A percentile compares a stretch with the other conserved stretches of the same genome.
These are phyloP conservation scores for Pao palembangensis DNA, from an alignment of 2,113 vertebrate genomes.

Conservation along the genomic window DNA sequence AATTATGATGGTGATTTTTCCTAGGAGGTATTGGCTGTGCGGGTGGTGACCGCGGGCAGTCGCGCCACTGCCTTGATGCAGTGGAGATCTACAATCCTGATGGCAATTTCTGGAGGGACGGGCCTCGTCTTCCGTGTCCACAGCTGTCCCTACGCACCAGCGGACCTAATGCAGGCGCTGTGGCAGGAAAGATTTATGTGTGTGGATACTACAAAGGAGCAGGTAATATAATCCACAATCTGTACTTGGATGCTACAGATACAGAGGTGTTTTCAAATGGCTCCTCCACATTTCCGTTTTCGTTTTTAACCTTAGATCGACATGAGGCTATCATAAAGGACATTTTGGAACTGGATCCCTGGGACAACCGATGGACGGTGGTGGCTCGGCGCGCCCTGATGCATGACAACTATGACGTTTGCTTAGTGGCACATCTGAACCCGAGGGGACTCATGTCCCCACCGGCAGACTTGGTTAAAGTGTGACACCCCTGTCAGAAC, in stretches of 20 bases:
- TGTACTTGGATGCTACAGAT: neutral
- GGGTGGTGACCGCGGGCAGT: constrained; percentile 87
- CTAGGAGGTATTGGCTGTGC: constrained; percentile 93
- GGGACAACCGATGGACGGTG: constrained; percentile 91
- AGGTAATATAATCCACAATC: constrained; percentile 72
- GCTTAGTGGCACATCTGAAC: constrained; percentile 91
- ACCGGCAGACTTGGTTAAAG: constrained; percentile 81
- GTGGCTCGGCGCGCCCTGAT: constrained; percentile 82
- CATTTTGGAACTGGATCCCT: constrained; percentile 88
- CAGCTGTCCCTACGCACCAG: constrained; percentile 86
- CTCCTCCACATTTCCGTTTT: neutral
- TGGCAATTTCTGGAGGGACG: constrained; percentile 89
- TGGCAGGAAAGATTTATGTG: constrained; percentile 90
- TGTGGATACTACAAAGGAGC: constrained; percentile 93
- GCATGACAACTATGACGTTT: constrained; percentile 95
- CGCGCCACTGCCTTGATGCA: constrained; percentile 85
- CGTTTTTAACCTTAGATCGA: constrained; percentile 78
- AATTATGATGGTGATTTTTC: constrained; percentile 12
- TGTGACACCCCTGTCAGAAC: constrained; percentile 47
- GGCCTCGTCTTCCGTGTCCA: constrained; percentile 82
- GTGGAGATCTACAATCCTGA: constrained; percentile 95
- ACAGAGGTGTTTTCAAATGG: neutral
- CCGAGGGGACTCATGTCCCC: constrained; percentile 89
- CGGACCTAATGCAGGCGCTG: constrained; percentile 79
- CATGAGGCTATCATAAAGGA: constrained; percentile 92